A percentile compares a stretch with the other conserved stretches of the same genome.
These are phyloP conservation scores for Gryllus longicercus DNA, from an alignment of 2,888 invertebrate genomes.

Conservation along the genomic window DNA sequence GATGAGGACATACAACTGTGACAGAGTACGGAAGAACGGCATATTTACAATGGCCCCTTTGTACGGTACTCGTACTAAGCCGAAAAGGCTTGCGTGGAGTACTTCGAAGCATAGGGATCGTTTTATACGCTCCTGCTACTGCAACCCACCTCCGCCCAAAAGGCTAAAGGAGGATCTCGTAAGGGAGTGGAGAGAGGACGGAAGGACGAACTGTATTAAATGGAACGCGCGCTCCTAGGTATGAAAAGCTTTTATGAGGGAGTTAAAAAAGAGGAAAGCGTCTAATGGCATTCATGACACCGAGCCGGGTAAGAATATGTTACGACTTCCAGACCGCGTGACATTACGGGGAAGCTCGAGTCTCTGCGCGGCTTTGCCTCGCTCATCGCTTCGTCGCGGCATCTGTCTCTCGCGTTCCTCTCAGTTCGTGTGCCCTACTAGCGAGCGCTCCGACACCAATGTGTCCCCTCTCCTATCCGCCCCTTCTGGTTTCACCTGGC, in stretches of 20 bases:
- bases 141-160: neutral
- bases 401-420: neutral
- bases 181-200: neutral
- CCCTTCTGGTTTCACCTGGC: too few relatives aligned
- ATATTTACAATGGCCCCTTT: too few relatives aligned
- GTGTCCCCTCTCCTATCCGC: too few relatives aligned
- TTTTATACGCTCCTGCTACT: neutral
- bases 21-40: too few relatives aligned
- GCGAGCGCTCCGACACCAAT: too few relatives aligned
- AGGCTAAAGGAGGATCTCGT: neutral
- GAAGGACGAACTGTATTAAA: constrained; percentile 17
- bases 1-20: too few relatives aligned
- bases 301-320: neutral
- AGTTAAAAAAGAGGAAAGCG: constrained; percentile 9
- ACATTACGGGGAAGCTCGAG: neutral
- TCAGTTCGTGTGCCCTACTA: too few relatives aligned
- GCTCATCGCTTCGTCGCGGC: neutral
- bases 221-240: neutral
- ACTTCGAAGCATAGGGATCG: too few relatives aligned
- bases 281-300: constrained; percentile 17
- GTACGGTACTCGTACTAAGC: too few relatives aligned
- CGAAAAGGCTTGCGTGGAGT: too few relatives aligned
- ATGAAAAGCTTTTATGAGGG: constrained; percentile 17
- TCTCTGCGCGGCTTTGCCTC: neutral
- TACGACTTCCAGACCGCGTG: constrained; percentile 17